phyloP scores from a whole-genome alignment of 2,797 vertebrate species.

The Pristis pectinata region DNA sequence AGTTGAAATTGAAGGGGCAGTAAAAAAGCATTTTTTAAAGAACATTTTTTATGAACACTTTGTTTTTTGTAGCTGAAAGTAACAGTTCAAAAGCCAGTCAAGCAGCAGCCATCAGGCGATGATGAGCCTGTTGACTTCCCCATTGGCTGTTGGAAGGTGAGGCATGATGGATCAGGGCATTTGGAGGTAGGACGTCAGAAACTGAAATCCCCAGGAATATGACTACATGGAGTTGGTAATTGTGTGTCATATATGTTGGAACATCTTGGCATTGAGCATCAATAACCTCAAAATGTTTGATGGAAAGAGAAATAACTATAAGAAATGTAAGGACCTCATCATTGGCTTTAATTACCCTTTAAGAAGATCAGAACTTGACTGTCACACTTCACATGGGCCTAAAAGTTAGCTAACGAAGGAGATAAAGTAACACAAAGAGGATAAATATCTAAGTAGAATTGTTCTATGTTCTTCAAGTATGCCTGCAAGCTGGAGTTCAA shows the following conservation, averaged over 20 bases:
- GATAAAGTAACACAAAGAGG: background rate
- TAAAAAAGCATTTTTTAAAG: background rate
- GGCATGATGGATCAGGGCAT: background rate
- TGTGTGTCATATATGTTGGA: background rate
- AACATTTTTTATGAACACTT: background rate
- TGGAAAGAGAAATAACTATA: background rate
- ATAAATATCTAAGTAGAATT: background rate
- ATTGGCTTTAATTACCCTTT: background rate
- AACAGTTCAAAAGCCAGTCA: background rate
- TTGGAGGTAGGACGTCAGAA: background rate
- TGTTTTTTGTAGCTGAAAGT: background rate
- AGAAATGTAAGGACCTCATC: background rate
- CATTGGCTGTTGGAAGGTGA: background rate
- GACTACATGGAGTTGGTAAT: background rate
- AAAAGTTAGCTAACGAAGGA: background rate
- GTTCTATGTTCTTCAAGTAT: background rate
- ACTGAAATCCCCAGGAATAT: background rate
- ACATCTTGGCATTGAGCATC: background rate
- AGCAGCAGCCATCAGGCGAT: background rate
- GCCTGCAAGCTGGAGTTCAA: too few relatives aligned
- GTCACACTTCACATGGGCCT: background rate
- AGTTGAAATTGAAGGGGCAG: background rate
- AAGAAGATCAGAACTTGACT: background rate
- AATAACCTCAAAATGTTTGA: too few relatives aligned
- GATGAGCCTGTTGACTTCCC: background rate